Base-by-base conservation (phyloP, 2,888 invertebrate genomes). In the Pyrgus malvae region DNA sequence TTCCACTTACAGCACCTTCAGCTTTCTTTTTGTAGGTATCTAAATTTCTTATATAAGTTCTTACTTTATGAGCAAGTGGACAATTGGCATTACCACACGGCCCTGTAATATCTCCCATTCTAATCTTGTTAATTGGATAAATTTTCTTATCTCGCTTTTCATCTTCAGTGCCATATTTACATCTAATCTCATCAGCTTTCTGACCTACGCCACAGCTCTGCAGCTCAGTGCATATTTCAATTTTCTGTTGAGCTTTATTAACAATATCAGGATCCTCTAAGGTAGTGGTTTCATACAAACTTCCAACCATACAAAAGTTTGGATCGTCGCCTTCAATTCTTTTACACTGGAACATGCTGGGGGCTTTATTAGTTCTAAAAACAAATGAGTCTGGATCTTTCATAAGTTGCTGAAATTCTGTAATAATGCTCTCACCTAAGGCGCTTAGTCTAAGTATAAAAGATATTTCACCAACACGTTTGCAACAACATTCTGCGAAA, bases 381-480 rank as follows among this genome's bases (percentile, higher is more conserved):
- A 83, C 83, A 68, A 89, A 87, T 1, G 65, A 58, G 9, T 89
- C 83, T 9, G 86, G 87, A 60, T 84, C 78, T 55, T 71, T 73
- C 72, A 85, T 69, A 3, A 78, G 65, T 63, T 89, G 87, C 60
- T 90, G 90, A 57, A 83, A 90, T 60, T 88, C 88, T 19, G 90
- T 90, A 0, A 74, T 75, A 3, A 92, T 87, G 38, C 73, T 81
- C 8, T 81, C 76, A 6, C 92, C 92, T 42, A 91, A 80, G 55
- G 90, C 87, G 41, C 89, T 90, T 9, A 92, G 61, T 59, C 91
- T 74, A 19, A 92, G 67, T 60, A 91, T 90, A 17, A 91, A 76
- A 5, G 75, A 67, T 9, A 92, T 73, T 59, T 83, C 82, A 1
- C 91, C 92, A 44, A 80, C 77, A 66, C 71, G 74, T 16, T 57